These are phyloP conservation scores for Nomada ruficornis DNA, from an alignment of 2,888 invertebrate genomes.

Conservation along the genomic window DNA sequence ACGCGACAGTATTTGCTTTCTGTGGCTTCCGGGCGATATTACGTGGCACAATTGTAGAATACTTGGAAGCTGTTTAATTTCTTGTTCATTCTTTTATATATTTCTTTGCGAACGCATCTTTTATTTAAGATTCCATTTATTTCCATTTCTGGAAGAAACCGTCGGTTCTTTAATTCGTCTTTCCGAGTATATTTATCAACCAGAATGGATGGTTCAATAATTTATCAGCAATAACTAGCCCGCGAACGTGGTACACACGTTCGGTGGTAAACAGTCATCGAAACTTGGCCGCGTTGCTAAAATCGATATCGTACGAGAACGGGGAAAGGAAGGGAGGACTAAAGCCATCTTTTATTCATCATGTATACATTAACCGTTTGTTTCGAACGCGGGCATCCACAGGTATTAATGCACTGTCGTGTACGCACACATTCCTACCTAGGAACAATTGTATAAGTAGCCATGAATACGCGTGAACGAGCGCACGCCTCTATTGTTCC, in stretches of 20 bases:
- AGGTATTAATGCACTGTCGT: slow-evolving; percentile 49
- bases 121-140: neutral
- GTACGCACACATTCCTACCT: slow-evolving; percentile 17
- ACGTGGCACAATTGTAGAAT: too few relatives aligned
- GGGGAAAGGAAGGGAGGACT: neutral
- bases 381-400: slow-evolving; percentile 48
- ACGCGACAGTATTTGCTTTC: too few relatives aligned
- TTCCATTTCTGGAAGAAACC: too few relatives aligned
- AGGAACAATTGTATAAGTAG: slow-evolving; percentile 43
- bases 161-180: neutral
- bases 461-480: slow-evolving; percentile 30
- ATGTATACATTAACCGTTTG: slow-evolving; percentile 60
- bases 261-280: slow-evolving; percentile 57
- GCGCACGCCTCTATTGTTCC: slow-evolving; percentile 38
- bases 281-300: slow-evolving; percentile 47
- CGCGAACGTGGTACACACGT: neutral
- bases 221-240: slow-evolving; percentile 12
- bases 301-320: slow-evolving; percentile 56
- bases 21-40: too few relatives aligned
- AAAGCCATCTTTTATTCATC: slow-evolving; percentile 64
- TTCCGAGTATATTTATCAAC: too few relatives aligned
- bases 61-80: too few relatives aligned
- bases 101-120: neutral
- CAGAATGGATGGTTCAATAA: slow-evolving; percentile 2
- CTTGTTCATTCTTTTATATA: neutral